These are phyloP conservation scores for Siniperca undulata DNA, from an alignment of 2,797 vertebrate genomes.

Conservation along the genomic window DNA sequence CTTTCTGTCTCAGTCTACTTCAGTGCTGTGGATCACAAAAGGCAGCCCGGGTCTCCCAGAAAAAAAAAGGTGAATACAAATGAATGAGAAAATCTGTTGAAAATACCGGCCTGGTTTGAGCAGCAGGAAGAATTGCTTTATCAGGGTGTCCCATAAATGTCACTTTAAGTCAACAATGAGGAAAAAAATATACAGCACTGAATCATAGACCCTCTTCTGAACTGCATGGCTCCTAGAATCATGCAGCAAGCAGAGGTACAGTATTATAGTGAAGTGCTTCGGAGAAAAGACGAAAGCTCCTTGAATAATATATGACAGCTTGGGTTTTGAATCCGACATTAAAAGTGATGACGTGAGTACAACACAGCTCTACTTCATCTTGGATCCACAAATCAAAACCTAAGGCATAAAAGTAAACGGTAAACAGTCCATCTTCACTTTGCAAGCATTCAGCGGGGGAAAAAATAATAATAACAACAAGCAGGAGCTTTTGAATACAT, in stretches of 20 bases:
- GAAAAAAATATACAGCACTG: conserved; percentile 67
- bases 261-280: conserved; percentile 68
- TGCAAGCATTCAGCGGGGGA: conserved; percentile 60
- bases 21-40: conserved; percentile 82
- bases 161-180: conserved; percentile 85
- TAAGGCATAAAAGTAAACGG: conserved; percentile 77
- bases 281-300: conserved; percentile 80
- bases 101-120: conserved; percentile 76
- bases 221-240: conserved; percentile 72
- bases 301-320: conserved; percentile 88
- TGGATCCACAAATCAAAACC: conserved; percentile 82
- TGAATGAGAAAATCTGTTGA: conserved; percentile 74
- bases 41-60: conserved; percentile 70
- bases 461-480: conserved; percentile 58
- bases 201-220: conserved; percentile 78
- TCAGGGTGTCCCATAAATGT: conserved; percentile 87
- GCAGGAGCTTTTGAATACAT: conserved; percentile 70
- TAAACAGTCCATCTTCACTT: conserved; percentile 78
- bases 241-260: conserved; percentile 72
- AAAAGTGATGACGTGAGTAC: conserved; percentile 86
- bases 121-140: conserved; percentile 83
- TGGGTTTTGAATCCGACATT: conserved; percentile 84
- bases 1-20: conserved; percentile 80
- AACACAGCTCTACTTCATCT: conserved; percentile 81
- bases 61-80: conserved; percentile 64